Evolutionary conservation across 2,113 vertebrate species (phyloP).

Genomic region (Elgaria multicarinata): DNA sequence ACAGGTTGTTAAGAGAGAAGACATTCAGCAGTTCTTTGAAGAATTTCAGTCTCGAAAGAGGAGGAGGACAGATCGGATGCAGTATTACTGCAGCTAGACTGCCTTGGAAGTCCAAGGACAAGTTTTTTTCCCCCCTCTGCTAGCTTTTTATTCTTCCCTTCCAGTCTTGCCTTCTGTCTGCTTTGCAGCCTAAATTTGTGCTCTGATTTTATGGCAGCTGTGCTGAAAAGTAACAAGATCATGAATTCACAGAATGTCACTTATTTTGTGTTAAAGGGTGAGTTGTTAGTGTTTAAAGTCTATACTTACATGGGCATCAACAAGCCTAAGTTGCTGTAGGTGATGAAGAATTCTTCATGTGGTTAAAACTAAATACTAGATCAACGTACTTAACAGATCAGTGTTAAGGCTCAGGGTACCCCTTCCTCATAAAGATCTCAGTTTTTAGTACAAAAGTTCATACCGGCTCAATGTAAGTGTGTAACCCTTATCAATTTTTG

Average conservation of each 20-base stretch:
- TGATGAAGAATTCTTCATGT: not conserved
- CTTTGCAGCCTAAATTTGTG: not conserved
- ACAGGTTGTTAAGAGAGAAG: slow-evolving; percentile 90
- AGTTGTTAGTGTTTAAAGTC: slow-evolving; percentile 4
- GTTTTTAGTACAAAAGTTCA: not conserved
- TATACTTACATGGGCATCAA: not conserved
- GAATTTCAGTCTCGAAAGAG: slow-evolving; percentile 89
- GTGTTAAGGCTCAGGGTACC: not conserved
- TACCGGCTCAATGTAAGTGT: not conserved
- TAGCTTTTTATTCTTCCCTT: slow-evolving; percentile 37
- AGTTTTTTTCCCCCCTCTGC: not conserved
- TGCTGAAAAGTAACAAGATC: slow-evolving; percentile 11
- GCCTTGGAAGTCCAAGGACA: slow-evolving; percentile 18
- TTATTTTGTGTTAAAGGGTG: slow-evolving; percentile 20
- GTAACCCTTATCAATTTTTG: not conserved
- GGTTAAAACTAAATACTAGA: not conserved
- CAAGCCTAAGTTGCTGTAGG: not conserved
- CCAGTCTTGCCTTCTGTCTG: slow-evolving; percentile 41
- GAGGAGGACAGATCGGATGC: slow-evolving; percentile 80
- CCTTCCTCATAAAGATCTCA: not conserved
- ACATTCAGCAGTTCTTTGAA: slow-evolving; percentile 90
- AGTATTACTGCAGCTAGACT: slow-evolving; percentile 85
- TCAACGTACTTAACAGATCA: not conserved
- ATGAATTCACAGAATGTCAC: slow-evolving; percentile 26
- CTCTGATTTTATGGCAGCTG: slow-evolving; percentile 26